phyloP scores from a whole-genome alignment of 1,140 invertebrate species.

The Aphelenchoides avenae region DNA sequence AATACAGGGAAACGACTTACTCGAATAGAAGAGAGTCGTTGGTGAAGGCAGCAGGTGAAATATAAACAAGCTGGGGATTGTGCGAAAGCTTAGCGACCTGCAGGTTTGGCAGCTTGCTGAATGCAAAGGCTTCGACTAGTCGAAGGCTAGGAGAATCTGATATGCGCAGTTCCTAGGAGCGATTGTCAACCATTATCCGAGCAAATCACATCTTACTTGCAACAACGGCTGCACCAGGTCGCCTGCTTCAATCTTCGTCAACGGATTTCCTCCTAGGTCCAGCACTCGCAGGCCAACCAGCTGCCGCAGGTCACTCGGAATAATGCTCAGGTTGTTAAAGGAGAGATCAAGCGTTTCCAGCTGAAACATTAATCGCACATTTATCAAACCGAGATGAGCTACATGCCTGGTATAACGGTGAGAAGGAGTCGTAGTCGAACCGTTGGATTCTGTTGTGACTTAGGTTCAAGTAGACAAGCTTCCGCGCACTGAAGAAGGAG shows the following conservation, averaged over 20 bases:
- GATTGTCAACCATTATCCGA: no score
- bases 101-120: constrained; percentile 34
- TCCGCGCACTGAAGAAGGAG: constrained; percentile 40
- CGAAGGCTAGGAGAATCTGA: constrained; percentile 23
- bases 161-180: no score
- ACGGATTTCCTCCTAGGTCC: constrained; percentile 45
- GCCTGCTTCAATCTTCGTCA: constrained; percentile 28
- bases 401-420: constrained; percentile 22
- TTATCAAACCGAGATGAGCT: background rate
- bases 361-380: constrained; percentile 20
- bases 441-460: constrained; percentile 34
- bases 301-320: constrained; percentile 37
- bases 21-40: constrained; percentile 29
- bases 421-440: constrained; percentile 39
- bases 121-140: constrained; percentile 30
- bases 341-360: constrained; percentile 42
- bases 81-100: constrained; percentile 27
- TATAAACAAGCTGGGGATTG: constrained; percentile 32
- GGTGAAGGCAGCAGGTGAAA: constrained; percentile 40
- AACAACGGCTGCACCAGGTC: constrained; percentile 36
- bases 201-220: constrained; percentile 29
- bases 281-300: constrained; percentile 37
- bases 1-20: constrained; percentile 29
- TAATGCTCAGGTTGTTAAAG: constrained; percentile 33
- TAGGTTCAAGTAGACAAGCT: constrained; percentile 25